Conservation (phyloP, 2,888 invertebrate genomes). For the Marronus borbonicus region DNA sequence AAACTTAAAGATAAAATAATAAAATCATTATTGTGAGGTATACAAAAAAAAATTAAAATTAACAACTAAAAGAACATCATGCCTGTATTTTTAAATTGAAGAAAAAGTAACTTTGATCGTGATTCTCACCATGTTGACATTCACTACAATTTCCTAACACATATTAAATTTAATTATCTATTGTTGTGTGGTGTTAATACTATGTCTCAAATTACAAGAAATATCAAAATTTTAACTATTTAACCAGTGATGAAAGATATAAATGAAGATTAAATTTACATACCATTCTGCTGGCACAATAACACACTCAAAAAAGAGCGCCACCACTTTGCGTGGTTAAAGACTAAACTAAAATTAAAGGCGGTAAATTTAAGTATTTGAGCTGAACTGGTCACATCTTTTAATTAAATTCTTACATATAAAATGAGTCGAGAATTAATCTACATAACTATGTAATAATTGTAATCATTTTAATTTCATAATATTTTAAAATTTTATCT, state of each 20-base stretch:
- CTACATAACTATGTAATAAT: too few species aligned
- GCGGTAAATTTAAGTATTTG: constrained; percentile 23
- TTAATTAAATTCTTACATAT: too few species aligned
- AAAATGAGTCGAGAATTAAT: too few species aligned
- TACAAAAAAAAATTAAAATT: too few species aligned
- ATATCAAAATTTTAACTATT: constrained; percentile 15
- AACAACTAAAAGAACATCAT: too few species aligned
- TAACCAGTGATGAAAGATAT: constrained; percentile 11
- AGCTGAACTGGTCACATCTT: too few species aligned
- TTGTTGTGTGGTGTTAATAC: constrained; percentile 1
- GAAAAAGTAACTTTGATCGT: constrained; percentile 15
- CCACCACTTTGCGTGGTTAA: constrained; percentile 11
- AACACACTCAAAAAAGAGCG: constrained; percentile 63
- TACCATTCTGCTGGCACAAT: constrained; percentile 65
- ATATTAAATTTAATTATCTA: background rate
- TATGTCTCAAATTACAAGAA: background rate
- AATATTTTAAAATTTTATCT: too few species aligned
- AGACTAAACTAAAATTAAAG: background rate
- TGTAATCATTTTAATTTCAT: too few species aligned
- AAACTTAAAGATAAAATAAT: background rate
- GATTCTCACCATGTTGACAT: constrained; percentile 46
- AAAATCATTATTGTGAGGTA: too few species aligned
- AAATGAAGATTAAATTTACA: constrained; percentile 59
- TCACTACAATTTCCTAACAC: background rate
- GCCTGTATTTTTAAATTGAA: too few species aligned